Base-by-base conservation (phyloP, 1,140 invertebrate genomes). In the Leptopilina clavipes region DNA sequence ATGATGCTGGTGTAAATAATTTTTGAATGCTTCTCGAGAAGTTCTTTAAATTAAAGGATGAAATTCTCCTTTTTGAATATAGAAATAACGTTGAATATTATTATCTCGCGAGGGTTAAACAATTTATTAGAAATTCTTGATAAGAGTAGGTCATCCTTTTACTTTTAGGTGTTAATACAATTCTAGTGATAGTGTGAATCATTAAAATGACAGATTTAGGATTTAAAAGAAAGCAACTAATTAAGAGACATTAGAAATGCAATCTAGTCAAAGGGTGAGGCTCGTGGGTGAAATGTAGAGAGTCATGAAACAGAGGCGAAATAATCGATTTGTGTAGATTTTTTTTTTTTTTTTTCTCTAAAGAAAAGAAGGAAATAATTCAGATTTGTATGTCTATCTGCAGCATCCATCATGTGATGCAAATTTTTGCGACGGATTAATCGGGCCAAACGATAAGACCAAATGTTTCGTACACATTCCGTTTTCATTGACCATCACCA, bases 81-180 rank as follows among this genome's bases (percentile, higher is more conserved):
- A 72, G 44, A 71, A 52, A 37, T 43, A 44, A 71, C 18, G 37
- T 48, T 77, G 78, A 25, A 59, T 22, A 22, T 65, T 78, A 77
- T 78, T 76, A 75, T 75, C 77, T 76, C 59, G 72, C 37, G 76
- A 14, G 59, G 76, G 73, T 76, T 71, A 70, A 82, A 84, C 79
- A 76, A 79, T 86, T 85, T 82, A 84, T 84, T 85, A 83, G 81
- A 80, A n/a, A 65, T 85, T 80, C 81, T 85, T 84, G 80, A 78
- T 84, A 82, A 86, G 71, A 79, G 73, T 87, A 87, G 85, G 79
- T 84, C 71, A 88, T 89, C 87, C 85, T 86, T 87, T 87, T 89
- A 88, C 85, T 85, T 87, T 87, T 89, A 89, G 85, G 77, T 88
- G 88, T 89, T 88, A 86, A 79, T 84, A 86, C 77, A 82, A 89